Evolutionary conservation across 2,113 vertebrate genomes (phyloP).

Genomic region (Xenopus borealis): DNA sequence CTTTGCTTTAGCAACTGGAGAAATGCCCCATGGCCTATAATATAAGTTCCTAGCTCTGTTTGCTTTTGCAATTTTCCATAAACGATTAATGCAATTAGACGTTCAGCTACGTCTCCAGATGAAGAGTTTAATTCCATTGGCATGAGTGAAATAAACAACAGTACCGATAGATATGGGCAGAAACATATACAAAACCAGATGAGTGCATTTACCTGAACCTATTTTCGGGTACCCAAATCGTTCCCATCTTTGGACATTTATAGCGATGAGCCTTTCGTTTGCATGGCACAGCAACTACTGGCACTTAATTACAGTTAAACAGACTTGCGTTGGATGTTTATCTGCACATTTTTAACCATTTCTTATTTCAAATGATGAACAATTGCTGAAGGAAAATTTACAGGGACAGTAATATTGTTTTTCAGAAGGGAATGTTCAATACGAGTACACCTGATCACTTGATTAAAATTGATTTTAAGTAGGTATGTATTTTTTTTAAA

Average conservation of each 20-base stretch:
- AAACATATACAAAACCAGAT: background rate
- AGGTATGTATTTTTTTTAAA: too few relatives aligned
- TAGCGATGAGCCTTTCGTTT: background rate
- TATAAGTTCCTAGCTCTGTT: background rate
- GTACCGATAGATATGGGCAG: background rate
- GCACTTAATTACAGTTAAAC: background rate
- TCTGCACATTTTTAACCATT: background rate
- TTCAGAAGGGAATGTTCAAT: too few relatives aligned
- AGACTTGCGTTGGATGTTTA: background rate
- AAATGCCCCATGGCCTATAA: background rate
- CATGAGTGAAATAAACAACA: background rate
- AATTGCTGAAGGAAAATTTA: background rate
- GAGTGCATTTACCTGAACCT: background rate
- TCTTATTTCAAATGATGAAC: too few relatives aligned
- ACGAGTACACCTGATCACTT: too few relatives aligned
- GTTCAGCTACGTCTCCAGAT: background rate
- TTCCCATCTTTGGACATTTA: constrained; percentile 1
- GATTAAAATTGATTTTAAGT: too few relatives aligned
- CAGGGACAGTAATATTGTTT: background rate
- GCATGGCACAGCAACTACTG: background rate
- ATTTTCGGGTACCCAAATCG: background rate
- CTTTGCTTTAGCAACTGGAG: background rate
- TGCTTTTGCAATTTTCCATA: constrained; percentile 5
- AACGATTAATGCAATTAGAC: background rate
- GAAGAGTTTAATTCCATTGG: background rate